These are phyloP conservation scores for Pipistrellus kuhlii DNA, from an alignment of 2,797 vertebrate species.

Conservation along the genomic window DNA sequence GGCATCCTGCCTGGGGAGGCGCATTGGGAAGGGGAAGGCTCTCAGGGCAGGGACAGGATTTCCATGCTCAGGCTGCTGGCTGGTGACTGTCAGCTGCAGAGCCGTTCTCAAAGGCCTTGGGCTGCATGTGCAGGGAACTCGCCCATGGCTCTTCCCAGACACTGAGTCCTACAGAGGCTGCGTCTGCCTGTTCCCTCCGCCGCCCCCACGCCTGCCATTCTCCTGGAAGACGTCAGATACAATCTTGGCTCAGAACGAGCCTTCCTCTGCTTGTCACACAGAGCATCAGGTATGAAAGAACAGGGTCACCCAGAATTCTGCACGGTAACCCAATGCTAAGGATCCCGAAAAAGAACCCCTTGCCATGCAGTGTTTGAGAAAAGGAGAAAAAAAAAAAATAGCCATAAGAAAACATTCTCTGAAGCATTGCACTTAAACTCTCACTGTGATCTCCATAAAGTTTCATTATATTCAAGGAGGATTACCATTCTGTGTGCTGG, in stretches of 20 bases:
- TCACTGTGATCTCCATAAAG: slow-evolving; percentile 20
- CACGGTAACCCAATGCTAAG: slow-evolving; percentile 29
- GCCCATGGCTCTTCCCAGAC: slow-evolving; percentile 27
- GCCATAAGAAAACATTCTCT: slow-evolving; percentile 27
- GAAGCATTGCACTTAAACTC: slow-evolving; percentile 19
- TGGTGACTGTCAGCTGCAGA: neutral
- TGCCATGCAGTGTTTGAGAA: slow-evolving; percentile 50
- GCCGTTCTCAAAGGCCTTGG: neutral
- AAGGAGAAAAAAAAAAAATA: slow-evolving; percentile 38
- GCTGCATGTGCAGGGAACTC: neutral
- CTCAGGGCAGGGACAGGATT: neutral
- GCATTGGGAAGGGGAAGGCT: neutral
- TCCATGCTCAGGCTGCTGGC: neutral
- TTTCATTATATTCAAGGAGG: slow-evolving; percentile 45
- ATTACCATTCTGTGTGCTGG: slow-evolving; percentile 57
- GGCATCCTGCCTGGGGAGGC: neutral
- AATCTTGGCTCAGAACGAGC: neutral
- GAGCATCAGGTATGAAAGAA: slow-evolving; percentile 47
- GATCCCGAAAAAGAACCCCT: slow-evolving; percentile 48
- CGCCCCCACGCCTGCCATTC: neutral
- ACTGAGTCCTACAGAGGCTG: neutral
- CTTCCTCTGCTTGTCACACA: neutral
- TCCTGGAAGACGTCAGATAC: slow-evolving; percentile 37
- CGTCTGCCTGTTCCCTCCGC: neutral
- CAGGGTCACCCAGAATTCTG: neutral